Conservation (phyloP, 2,113 vertebrate genomes). For the Stegastes partitus region DNA sequence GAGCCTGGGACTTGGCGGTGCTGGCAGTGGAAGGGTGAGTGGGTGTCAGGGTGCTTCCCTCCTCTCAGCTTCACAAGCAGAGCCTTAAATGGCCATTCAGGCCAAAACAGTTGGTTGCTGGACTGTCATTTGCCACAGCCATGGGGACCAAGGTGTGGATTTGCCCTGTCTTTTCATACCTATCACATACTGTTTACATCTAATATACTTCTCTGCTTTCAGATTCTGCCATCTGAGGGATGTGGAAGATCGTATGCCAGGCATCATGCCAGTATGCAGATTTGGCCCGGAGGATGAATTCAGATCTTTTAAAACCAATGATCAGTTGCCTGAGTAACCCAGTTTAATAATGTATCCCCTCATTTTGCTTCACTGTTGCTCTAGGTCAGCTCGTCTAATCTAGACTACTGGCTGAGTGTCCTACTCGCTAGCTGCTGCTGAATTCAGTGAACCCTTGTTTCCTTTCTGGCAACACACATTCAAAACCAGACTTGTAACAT, state of each 20-base stretch:
- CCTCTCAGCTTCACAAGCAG: slow-evolving; percentile 10
- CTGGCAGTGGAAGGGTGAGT: not conserved
- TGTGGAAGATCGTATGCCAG: not conserved
- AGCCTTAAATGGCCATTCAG: slow-evolving; percentile 17
- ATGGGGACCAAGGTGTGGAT: not conserved
- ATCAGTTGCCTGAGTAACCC: not conserved
- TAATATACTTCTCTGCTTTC: not conserved
- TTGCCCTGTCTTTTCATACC: not conserved
- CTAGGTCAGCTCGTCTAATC: not conserved
- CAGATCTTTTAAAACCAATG: not conserved
- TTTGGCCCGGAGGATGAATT: not conserved
- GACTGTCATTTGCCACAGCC: not conserved
- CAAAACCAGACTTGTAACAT: not conserved
- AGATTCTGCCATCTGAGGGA: not conserved
- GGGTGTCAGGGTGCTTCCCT: not conserved
- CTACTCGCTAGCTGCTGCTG: not conserved
- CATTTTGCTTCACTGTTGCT: not conserved
- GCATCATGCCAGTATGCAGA: not conserved
- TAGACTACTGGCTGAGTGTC: not conserved
- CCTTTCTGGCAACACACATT: not conserved
- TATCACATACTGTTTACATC: not conserved
- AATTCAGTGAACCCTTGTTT: not conserved
- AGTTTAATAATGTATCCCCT: not conserved
- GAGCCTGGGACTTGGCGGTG: slow-evolving; percentile 20
- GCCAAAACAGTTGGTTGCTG: not conserved